Evolutionary conservation across 2,888 invertebrate species (phyloP), one percentile per base, ranked within the genome.

Genomic region (Drosophila recens): DNA sequence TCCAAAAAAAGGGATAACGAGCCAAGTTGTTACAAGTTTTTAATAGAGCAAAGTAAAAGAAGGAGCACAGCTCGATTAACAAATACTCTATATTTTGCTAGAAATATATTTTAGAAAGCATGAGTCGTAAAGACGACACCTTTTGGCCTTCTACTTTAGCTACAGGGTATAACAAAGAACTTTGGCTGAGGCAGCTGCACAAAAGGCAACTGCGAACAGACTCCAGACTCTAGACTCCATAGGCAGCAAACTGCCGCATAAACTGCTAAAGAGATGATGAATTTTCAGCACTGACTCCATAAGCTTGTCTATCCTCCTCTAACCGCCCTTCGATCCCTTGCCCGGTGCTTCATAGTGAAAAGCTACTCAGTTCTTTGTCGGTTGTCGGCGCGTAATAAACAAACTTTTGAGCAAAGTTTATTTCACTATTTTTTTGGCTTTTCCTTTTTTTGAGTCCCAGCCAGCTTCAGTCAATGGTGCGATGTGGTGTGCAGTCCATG

Each of bases 21-120:
- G 78, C 65, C 76, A 80, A 87, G 77, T 91, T 91, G 85, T 53
- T 85, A 91, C 91, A 91, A 91, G 90, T 91, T 91, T 91, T 91
- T 90, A 91, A 91, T 91, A 82, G 91, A 91, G 86, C 84, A 78
- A 79, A 81, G 78, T 78, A 9, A 27, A 23, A 23, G 2, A 4
- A 5, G 27, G 27, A 27, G 1, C 30, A 2, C 30, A 6, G 8
- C 23, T 11, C 20, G 59, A 5, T 30, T 2, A 3, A 3, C 0
- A 33, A 43, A 61, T 65, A 57, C 59, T 46, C 52, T 48, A 11
- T 36, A n/a, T 8, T 33, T 1, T 2, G 1, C 8, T 33, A 6
- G 1, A 36, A n/a, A n/a, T 36, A 23, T 17, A 43, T 11, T 20
- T 10, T 10, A 20, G 20, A 0, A 11, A 20, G 1, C 2, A 30